Conservation (phyloP, 2,113 vertebrate species). For the Cololabis saira region DNA sequence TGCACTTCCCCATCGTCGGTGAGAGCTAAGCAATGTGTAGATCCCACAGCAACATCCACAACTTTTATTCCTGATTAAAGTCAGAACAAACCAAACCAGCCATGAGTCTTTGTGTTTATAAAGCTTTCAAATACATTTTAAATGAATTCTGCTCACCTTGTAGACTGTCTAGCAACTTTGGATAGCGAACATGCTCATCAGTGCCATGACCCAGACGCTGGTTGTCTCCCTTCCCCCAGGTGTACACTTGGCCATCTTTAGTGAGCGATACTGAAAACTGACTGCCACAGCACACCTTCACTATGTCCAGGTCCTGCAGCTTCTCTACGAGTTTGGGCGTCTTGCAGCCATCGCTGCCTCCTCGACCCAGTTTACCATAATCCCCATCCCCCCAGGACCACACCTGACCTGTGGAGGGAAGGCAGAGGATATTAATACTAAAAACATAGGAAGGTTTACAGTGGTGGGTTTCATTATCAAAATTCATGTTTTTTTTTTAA, state of each 20-base stretch:
- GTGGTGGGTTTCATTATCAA: background rate
- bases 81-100: background rate
- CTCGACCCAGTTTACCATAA: slow-evolving; percentile 95
- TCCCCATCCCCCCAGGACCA: slow-evolving; percentile 99
- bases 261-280: slow-evolving; percentile 96
- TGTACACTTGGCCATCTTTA: slow-evolving; percentile 96
- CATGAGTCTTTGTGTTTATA: background rate
- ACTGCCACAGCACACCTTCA: slow-evolving; percentile 95
- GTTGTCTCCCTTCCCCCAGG: slow-evolving; percentile 98
- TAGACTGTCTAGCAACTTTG: slow-evolving; percentile 92
- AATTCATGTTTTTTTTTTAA: background rate
- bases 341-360: slow-evolving; percentile 97
- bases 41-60: slow-evolving; percentile 94
- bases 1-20: slow-evolving; percentile 97
- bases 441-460: background rate
- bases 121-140: background rate
- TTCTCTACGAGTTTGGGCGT: slow-evolving; percentile 96
- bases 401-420: slow-evolving; percentile 86
- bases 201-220: slow-evolving; percentile 97
- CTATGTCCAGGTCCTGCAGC: slow-evolving; percentile 93
- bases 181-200: slow-evolving; percentile 95
- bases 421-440: background rate
- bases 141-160: slow-evolving; percentile 83
- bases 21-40: slow-evolving; percentile 94
- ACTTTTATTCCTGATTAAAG: slow-evolving; percentile 90